Conservation (phyloP, 2,888 invertebrate genomes). For the Amorpha juglandis region DNA sequence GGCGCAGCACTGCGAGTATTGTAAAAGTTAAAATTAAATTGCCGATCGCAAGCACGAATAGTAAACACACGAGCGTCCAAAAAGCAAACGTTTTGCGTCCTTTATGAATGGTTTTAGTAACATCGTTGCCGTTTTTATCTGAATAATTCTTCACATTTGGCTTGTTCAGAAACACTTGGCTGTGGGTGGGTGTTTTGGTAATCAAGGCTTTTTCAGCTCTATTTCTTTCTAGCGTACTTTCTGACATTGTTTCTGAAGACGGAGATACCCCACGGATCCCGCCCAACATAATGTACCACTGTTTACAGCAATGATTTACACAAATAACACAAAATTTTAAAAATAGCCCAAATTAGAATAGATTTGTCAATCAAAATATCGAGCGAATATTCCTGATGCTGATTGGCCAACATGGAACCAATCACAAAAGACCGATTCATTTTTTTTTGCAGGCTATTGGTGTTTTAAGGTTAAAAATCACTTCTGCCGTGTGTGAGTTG, state of each 20-base stretch:
- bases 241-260: constrained; percentile 73
- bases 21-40: constrained; percentile 92
- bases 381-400: constrained; percentile 55
- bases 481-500: too few relatives aligned
- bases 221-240: constrained; percentile 67
- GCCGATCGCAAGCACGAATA: constrained; percentile 89
- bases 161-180: constrained; percentile 59
- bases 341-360: constrained; percentile 60
- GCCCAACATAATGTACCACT: constrained; percentile 54
- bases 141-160: constrained; percentile 66
- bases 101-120: constrained; percentile 63
- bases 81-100: constrained; percentile 88
- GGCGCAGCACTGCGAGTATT: constrained; percentile 90
- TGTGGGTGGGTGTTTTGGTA: constrained; percentile 67
- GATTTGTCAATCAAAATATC: constrained; percentile 71
- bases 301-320: constrained; percentile 42
- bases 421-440: constrained; percentile 1
- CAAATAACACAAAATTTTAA: constrained; percentile 53
- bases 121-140: constrained; percentile 78
- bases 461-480: constrained; percentile 29
- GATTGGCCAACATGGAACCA: constrained; percentile 52
- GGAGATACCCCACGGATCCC: constrained; percentile 72
- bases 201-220: constrained; percentile 73
- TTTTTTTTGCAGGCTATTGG: neutral
- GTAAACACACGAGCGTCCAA: constrained; percentile 89